phyloP scores from a whole-genome alignment of 2,797 vertebrate species.

The Mallotus villosus region DNA sequence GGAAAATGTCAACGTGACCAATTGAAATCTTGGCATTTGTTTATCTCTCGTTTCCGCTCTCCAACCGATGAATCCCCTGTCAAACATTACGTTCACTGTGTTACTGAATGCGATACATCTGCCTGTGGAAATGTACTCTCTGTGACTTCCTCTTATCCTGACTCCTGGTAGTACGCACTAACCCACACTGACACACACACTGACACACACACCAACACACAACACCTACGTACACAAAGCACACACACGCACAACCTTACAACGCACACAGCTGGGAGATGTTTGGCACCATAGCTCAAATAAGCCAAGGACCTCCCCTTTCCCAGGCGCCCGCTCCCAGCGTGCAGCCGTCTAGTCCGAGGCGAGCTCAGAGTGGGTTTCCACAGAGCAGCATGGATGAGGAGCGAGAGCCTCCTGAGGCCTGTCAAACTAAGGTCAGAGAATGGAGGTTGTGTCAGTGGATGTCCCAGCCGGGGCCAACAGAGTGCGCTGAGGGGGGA shows the following conservation, averaged over 20 bases:
- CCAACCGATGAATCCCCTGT: slow-evolving; percentile 56
- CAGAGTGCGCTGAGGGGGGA: slow-evolving; percentile 44
- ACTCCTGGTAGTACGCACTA: slow-evolving; percentile 28
- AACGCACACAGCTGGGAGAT: slow-evolving; percentile 48
- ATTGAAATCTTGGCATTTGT: slow-evolving; percentile 45
- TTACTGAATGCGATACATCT: slow-evolving; percentile 62
- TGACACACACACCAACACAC: slow-evolving; percentile 24
- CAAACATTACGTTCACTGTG: slow-evolving; percentile 56
- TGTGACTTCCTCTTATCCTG: slow-evolving; percentile 57
- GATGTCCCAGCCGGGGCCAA: slow-evolving; percentile 34
- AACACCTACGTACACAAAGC: neutral
- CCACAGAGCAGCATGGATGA: slow-evolving; percentile 61
- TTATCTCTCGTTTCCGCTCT: slow-evolving; percentile 56
- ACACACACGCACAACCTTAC: neutral
- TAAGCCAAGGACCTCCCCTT: slow-evolving; percentile 50
- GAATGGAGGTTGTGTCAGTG: slow-evolving; percentile 49
- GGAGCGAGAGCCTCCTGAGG: slow-evolving; percentile 9
- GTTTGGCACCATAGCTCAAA: slow-evolving; percentile 52
- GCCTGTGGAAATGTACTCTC: slow-evolving; percentile 69
- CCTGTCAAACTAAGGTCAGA: slow-evolving; percentile 39
- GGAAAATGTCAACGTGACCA: slow-evolving; percentile 15
- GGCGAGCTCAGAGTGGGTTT: slow-evolving; percentile 65
- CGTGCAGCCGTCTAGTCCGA: slow-evolving; percentile 52
- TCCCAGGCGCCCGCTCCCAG: slow-evolving; percentile 21
- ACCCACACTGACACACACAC: neutral